Evolutionary conservation across 2,113 vertebrate genomes (phyloP).

Genomic region (Ageneiosus marmoratus): DNA sequence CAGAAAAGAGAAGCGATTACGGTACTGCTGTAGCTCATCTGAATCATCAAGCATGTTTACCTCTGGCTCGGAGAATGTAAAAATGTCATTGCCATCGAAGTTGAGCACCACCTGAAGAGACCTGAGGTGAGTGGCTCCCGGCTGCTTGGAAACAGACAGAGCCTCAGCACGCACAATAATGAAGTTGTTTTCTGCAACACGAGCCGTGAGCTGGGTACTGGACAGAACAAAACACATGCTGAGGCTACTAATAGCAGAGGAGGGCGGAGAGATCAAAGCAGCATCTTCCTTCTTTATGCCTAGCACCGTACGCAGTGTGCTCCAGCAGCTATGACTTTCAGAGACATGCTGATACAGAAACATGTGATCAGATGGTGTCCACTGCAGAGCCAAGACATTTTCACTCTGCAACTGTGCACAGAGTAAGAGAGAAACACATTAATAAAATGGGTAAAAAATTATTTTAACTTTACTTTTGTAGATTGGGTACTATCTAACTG

Average conservation of each 20-base stretch:
- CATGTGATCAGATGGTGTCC: conserved; percentile 93
- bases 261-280: neutral
- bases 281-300: conserved; percentile 8
- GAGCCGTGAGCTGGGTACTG: conserved; percentile 77
- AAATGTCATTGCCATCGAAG: conserved; percentile 90
- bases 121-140: conserved; percentile 70
- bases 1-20: conserved; percentile 79
- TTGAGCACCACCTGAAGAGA: conserved; percentile 80
- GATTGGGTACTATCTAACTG: neutral
- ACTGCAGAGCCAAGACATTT: conserved; percentile 78
- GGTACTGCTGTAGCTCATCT: conserved; percentile 81
- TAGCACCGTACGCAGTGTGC: conserved; percentile 56
- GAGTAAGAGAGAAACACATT: neutral
- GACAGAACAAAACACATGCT: conserved; percentile 80
- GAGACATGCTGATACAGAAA: conserved; percentile 87
- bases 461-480: neutral
- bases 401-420: conserved; percentile 80
- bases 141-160: conserved; percentile 74
- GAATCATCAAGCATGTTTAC: conserved; percentile 79
- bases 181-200: conserved; percentile 81
- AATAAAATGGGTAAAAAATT: neutral
- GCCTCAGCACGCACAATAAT: conserved; percentile 79
- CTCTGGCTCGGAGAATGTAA: conserved; percentile 82
- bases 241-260: conserved; percentile 52
- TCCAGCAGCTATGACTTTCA: conserved; percentile 77